phyloP scores from a whole-genome alignment of 92 coral and sea anemone genomes.

The Hydrozoanthus gracilis region DNA sequence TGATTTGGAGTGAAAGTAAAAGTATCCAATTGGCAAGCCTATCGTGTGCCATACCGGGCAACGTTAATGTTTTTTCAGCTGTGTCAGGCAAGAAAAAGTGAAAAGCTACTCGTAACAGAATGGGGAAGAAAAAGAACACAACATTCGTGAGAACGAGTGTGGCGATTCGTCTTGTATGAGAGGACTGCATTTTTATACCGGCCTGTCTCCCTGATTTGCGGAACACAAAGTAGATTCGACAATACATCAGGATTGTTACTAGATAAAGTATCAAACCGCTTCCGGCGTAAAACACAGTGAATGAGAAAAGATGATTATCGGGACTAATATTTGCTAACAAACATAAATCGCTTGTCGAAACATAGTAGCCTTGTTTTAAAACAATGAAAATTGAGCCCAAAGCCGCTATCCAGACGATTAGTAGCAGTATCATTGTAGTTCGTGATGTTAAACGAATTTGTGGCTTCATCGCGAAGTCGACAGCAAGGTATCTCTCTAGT shows the following conservation, averaged over 20 bases:
- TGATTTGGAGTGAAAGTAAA: neutral
- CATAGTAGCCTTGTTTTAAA: neutral
- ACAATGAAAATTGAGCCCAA: neutral
- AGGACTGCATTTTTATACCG: neutral
- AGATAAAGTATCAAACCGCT: neutral
- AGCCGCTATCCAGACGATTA: neutral
- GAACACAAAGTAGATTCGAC: neutral
- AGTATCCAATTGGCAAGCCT: conserved; percentile 5
- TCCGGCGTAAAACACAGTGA: conserved; percentile 2
- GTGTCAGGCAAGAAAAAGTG: neutral
- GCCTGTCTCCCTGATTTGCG: neutral
- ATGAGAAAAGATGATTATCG: neutral
- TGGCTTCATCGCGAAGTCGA: neutral
- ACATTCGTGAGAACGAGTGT: neutral
- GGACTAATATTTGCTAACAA: neutral
- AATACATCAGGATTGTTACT: conserved; percentile 10
- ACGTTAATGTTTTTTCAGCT: no score
- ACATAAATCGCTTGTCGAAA: neutral
- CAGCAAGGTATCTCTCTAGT: conserved; percentile 6
- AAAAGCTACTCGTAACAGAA: neutral
- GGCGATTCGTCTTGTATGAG: conserved; percentile 10
- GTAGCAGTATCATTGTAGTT: neutral
- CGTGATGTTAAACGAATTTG: neutral
- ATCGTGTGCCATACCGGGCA: neutral
- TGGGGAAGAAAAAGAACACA: neutral